Evolutionary conservation across 2,888 invertebrate species (phyloP), one percentile per base, ranked within the genome.

Genomic region (Rhamphomyia laevipes): DNA sequence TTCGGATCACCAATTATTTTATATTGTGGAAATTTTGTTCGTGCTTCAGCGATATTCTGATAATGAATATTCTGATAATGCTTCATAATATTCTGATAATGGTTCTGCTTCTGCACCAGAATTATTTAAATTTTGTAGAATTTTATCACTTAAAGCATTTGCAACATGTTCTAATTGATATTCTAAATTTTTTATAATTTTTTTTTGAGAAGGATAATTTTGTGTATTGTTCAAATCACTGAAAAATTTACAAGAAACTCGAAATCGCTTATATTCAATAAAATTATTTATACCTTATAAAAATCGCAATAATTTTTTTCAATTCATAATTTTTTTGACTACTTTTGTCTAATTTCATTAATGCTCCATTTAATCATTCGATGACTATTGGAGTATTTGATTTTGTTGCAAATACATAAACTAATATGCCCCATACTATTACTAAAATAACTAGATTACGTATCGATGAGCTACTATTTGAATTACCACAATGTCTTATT

Each of bases 1-100:
- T 80, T 77, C 4, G 86, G 80, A 74, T 96, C 94, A 31, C 93
- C 93, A 13, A 93, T 75, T 61, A 97, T 85, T 61, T 82, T 82
- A 70, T 94, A 97, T 40, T 82, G 73, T 0, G 89, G 84, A 71
- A 90, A 96, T 59, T 81, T 82, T 50, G 68, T 73, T 45, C 80
- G 77, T 0, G 86, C 85, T 59, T n/a, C n/a, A n/a, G n/a, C n/a
- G n/a, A n/a, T n/a, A 71, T 65, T 88, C 86, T 43, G 81, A 76
- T 58, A 78, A 79, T 4, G 91, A 74, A 63, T 80, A 92, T 68
- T 84, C 89, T 91, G 91, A 92, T 59, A 89, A 75, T 68, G 94
- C 93, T 59, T 81, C 75, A 71, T 91, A 90, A 62, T 90, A 90
- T 58, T 85, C 82, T 46, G 78, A 70, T 37, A 80, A 77, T 2